Conservation (phyloP, 2,888 invertebrate species). For the Pyrgus malvae region DNA sequence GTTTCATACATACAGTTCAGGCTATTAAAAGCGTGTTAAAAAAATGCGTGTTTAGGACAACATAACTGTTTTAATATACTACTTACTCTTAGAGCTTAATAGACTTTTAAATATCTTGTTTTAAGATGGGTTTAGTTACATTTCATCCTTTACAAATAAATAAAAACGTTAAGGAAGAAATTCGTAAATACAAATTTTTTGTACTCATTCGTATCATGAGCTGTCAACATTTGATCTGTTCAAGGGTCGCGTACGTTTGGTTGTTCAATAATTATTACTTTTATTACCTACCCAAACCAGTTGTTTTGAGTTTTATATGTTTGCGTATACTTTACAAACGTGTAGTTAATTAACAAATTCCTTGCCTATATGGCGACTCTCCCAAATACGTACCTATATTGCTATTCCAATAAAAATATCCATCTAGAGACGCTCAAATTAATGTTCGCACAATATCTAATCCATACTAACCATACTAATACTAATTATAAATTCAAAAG, state of each 20-base stretch:
- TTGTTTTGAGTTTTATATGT: constrained; percentile 42
- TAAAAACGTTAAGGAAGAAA: too few species aligned
- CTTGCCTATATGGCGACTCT: constrained; percentile 19
- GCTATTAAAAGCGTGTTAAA: too few species aligned
- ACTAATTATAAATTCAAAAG: too few species aligned
- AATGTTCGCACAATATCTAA: background rate
- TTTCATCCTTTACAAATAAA: too few species aligned
- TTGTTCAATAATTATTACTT: constrained; percentile 42
- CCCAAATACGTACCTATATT: constrained; percentile 1
- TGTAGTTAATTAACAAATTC: constrained; percentile 21
- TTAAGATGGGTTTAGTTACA: too few species aligned
- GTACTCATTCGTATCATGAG: background rate
- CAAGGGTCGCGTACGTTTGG: constrained; percentile 8
- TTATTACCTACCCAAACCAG: constrained; percentile 47
- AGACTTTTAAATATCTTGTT: too few species aligned
- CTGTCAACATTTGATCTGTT: background rate
- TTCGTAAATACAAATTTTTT: background rate
- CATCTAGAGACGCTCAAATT: background rate
- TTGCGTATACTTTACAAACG: constrained; percentile 40
- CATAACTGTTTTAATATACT: too few species aligned
- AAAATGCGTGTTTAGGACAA: too few species aligned
- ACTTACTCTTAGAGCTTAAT: too few species aligned
- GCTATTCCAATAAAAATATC: background rate
- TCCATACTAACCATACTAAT: too few species aligned
- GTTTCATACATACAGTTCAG: too few species aligned